Base-by-base conservation (phyloP, 2,888 invertebrate species). In the Napeogenes sylphis region DNA sequence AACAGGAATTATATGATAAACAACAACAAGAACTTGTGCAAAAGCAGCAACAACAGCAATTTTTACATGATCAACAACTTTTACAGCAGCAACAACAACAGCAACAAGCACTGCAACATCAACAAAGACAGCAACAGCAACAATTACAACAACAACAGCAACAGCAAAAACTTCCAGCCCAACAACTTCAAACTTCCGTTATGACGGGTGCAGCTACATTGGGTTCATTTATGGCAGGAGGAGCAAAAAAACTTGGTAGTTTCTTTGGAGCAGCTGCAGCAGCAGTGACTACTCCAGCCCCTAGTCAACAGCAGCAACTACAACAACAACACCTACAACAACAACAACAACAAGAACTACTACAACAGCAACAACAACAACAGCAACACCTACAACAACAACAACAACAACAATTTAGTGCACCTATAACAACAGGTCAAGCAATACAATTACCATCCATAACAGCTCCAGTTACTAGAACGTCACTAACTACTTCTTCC, bases 191-290 rank as follows among this genome's bases (percentile, higher is more conserved):
- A 74, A 76, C 87, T 2, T 83, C 83, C 66, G 83, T 90, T 14
- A 68, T 90, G 60, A 91, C 87, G 42, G 90, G 90, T 62, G 90
- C 89, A 47, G 90, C 90, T 59, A 89, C 89, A 4, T 78, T 91
- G 70, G 91, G 90, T n/a, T 88, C 87, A 5, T 77, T 91, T 45
- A 87, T 91, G 85, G 87, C 90, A 3, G 91, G 90, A 62, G 90
- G 91, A 65, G 91, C 91, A 13, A 90, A 91, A 68, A 91, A 85
- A 70, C 76, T 91, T 13, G 91, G 91, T 13, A 91, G 87, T 69
- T 83, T 91, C 55, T 88, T 91, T 59, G 91, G 91, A 51, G 87
- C 91, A 32, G 91, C 91, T 2, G 90, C 91, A 5, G 89, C 91
- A 4, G 88, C 90, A 12, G 88, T 90, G 2, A 78, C 82, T 8